Base-by-base conservation (phyloP, 2,113 vertebrate genomes). In the Petrocephalus zakoni region DNA sequence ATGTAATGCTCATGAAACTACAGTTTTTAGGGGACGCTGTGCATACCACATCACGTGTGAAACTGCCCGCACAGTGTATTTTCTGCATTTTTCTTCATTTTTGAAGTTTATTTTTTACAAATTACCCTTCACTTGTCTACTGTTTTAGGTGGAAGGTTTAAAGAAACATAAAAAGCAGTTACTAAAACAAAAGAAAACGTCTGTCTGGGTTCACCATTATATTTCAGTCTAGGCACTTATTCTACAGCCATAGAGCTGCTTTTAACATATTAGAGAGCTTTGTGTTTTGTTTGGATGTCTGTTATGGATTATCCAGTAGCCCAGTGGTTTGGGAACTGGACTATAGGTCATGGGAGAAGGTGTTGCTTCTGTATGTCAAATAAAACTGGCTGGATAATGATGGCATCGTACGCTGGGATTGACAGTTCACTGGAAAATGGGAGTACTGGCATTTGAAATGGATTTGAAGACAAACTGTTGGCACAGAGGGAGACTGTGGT, bases 311-410 rank as follows among this genome's bases (percentile, higher is more conserved):
- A 47, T 42, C 17, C 37, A 49, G 81, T 83, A 3, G 78, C 86
- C 85, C 61, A 93, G 83, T 92, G 94, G 93, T 94, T 78, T 37
- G 72, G 92, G 92, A 94, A 93, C 94, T 95, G 92, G 93, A 46
- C 21, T 94, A 92, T 93, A 94, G 94, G 87, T 93, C 93, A 94
- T 93, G 5, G 34, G 72, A 78, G 72, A 78, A 42, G 72, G 72
- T 78, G 72, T 42, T 78, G 72, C 72, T 78, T 78, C 72, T 78
- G 61, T 68, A 68, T 68, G 61, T 68, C 5, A 78, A 37, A 19
- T 78, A 78, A 78, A 42, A 78, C 72, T 78, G 72, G 17, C 72
- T 78, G 15, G 34, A 19, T 37, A 78, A 6, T 15, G 72, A 29
- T 42, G 13, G 34, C 87, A 94, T 93, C 34, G 1, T 42, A 78